These are phyloP conservation scores for Byasa hedistus DNA, from an alignment of 2,888 invertebrate species.

Conservation along the genomic window DNA sequence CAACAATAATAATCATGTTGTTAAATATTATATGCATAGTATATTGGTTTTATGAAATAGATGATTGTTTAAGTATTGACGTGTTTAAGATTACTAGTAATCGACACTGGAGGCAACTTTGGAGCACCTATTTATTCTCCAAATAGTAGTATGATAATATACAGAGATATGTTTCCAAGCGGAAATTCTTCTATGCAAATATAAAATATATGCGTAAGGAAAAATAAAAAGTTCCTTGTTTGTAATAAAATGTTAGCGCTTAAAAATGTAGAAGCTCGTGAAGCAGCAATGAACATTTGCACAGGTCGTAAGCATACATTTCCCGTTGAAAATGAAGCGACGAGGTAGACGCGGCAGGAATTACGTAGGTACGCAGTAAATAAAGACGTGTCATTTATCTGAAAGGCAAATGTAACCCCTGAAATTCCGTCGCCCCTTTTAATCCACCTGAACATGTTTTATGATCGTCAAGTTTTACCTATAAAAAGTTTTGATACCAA, in stretches of 20 bases:
- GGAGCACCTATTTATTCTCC: too few species aligned
- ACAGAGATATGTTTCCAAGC: too few species aligned
- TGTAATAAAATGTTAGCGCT: neutral
- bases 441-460: slow-evolving; percentile 73
- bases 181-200: neutral
- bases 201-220: neutral
- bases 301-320: neutral
- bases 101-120: too few species aligned
- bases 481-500: slow-evolving; percentile 66
- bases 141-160: too few species aligned
- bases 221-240: neutral
- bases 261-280: neutral
- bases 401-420: slow-evolving; percentile 37
- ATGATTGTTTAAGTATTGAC: too few species aligned
- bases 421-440: slow-evolving; percentile 56
- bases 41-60: too few species aligned
- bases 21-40: too few species aligned
- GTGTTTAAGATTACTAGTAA: too few species aligned
- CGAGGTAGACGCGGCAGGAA: slow-evolving; percentile 22
- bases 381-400: slow-evolving; percentile 38
- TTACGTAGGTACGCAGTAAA: slow-evolving; percentile 31
- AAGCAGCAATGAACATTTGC: slow-evolving; percentile 6
- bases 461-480: slow-evolving; percentile 69
- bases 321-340: slow-evolving; percentile 17
- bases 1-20: too few species aligned